Conservation (phyloP, 2,888 invertebrate species). For the Leptopilina myrica region DNA sequence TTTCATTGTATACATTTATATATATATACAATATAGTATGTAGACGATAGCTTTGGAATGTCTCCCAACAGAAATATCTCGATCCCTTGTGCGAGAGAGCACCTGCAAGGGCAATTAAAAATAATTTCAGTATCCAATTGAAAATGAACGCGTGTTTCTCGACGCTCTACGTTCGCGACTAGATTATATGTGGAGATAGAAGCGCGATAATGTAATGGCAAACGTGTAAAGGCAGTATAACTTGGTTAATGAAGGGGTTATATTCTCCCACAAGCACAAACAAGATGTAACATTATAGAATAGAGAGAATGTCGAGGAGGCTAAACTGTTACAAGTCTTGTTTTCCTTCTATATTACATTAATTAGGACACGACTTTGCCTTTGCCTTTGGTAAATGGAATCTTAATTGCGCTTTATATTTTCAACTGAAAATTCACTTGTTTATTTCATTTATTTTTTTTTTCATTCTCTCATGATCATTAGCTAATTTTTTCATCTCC, state of each 20-base stretch:
- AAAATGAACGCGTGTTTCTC: slow-evolving; percentile 29
- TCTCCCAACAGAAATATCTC: slow-evolving; percentile 11
- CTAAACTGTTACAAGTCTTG: slow-evolving; percentile 8
- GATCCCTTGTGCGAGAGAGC: not conserved
- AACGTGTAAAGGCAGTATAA: slow-evolving; percentile 15
- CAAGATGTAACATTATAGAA: slow-evolving; percentile 27
- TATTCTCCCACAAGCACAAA: slow-evolving; percentile 34
- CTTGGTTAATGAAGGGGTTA: slow-evolving; percentile 32
- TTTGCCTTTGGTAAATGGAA: not conserved
- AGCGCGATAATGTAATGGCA: slow-evolving; percentile 1
- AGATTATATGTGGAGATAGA: slow-evolving; percentile 31
- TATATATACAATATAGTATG: not conserved
- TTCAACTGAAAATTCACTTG: not conserved
- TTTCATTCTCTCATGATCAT: not conserved
- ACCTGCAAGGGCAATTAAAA: slow-evolving; percentile 29
- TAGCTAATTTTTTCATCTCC: not conserved
- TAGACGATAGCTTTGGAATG: slow-evolving; percentile 5
- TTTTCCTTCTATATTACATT: slow-evolving; percentile 8
- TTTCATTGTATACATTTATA: slow-evolving; percentile 17
- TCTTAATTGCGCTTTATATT: slow-evolving; percentile 13
- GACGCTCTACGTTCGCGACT: slow-evolving; percentile 5
- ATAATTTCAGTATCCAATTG: slow-evolving; percentile 32
- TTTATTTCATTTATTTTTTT: not conserved
- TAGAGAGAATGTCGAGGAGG: slow-evolving; percentile 14
- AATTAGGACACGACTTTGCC: slow-evolving; percentile 26